Evolutionary conservation across 2,888 invertebrate species (phyloP).

Genomic region (Cacoxenus indagator): DNA sequence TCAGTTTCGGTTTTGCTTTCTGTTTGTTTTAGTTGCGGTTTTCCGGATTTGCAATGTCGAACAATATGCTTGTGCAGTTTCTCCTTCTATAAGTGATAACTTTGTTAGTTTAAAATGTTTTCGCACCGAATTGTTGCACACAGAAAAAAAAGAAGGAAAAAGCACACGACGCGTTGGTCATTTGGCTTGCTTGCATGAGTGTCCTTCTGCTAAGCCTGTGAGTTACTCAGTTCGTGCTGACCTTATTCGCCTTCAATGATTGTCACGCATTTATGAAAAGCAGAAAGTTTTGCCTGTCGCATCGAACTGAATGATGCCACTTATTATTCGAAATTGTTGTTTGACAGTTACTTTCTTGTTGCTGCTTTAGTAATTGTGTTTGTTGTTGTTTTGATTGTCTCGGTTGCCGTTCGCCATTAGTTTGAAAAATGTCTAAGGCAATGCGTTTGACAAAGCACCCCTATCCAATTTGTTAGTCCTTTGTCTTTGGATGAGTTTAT

Average conservation of each 20-base stretch:
- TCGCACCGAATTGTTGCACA: slow-evolving; percentile 28
- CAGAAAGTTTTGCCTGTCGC: slow-evolving; percentile 1
- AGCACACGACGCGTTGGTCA: slow-evolving; percentile 25
- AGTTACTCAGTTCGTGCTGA: no score
- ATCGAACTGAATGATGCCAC: slow-evolving; percentile 12
- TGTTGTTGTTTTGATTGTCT: background rate
- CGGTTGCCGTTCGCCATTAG: background rate
- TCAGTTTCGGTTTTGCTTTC: slow-evolving; percentile 23
- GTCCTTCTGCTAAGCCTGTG: no score
- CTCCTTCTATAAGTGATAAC: slow-evolving; percentile 15
- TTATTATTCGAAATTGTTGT: slow-evolving; percentile 20
- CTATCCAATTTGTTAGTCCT: background rate
- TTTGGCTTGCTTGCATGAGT: no score
- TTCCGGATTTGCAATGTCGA: slow-evolving; percentile 43
- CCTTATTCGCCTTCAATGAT: no score
- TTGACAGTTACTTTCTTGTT: slow-evolving; percentile 16
- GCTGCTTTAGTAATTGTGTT: background rate
- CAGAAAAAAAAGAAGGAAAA: slow-evolving; percentile 1
- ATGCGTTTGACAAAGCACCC: background rate
- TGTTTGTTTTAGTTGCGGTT: slow-evolving; percentile 24
- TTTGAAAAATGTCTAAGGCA: slow-evolving; percentile 13
- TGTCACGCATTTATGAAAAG: slow-evolving; percentile 15
- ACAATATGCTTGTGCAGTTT: slow-evolving; percentile 44
- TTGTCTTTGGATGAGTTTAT: slow-evolving; percentile 11
- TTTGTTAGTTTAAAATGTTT: slow-evolving; percentile 13